Evolutionary conservation across 2,113 vertebrate species (phyloP), one percentile per base, ranked within the genome.

Genomic region (Brachyhypopomus occidentalis): DNA sequence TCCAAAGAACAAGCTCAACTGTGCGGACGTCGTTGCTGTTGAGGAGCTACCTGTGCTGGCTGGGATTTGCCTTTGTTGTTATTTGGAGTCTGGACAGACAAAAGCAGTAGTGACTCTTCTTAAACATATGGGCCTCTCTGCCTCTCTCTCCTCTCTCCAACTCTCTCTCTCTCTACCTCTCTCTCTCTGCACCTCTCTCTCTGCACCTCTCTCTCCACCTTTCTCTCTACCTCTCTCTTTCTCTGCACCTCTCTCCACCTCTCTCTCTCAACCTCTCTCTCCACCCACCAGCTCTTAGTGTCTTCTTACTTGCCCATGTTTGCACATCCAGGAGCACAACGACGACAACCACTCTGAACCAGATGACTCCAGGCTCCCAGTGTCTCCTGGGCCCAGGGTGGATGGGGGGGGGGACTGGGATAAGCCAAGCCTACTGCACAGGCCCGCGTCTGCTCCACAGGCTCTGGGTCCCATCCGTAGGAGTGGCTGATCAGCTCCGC

Each of bases 311-410:
- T 87, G 87, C 91, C 91, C 89, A 91, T 90, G 78, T 90, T 89
- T 74, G 85, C 76, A 85, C 78, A 86, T 90, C 84, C 87, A 87
- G 82, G 72, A 76, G 27, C 87, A 92, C 88, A 92, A 91, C 89
- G 91, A 90, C 84, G 89, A 93, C 90, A 92, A 89, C 87, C 89
- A 84, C 88, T 90, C 87, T 90, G 90, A 90, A 93, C 90, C 83
- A 92, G 92, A 93, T 92, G 92, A 93, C 89, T 87, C 72, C 45
- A 81, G 88, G 86, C 86, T 89, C 87, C 87, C 88, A 85, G 92
- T 90, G 90, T 91, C 88, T 90, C 87, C 86, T 87, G 86, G 91
- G 90, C 87, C 81, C 64, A 75, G 86, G 75, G 89, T 77, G 69
- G 75, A 82, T 86, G 86, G 83, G 25, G 64, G 64, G 80, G 72